Evolutionary conservation across 2,113 vertebrate genomes (phyloP), one percentile per base, ranked within the genome.

Genomic region (Leucosticte australis): DNA sequence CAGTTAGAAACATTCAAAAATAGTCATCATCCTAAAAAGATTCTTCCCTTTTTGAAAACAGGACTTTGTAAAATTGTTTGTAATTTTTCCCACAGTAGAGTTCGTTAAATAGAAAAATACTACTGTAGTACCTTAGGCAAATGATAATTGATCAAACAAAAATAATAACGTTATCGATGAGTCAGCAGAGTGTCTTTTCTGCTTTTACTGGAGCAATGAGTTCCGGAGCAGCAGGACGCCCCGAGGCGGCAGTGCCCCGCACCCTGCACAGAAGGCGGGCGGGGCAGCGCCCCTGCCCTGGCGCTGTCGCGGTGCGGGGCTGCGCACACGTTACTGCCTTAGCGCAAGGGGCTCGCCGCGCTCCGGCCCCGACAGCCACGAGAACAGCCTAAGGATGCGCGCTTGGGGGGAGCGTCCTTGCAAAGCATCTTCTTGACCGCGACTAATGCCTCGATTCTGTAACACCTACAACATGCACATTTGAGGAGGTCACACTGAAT

Each of bases 341-440:
- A 18, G 50, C 28, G 50, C 50, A 28, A 98, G 98, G 63, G 94
- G 97, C 80, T 98, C 97, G 56, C 98, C 92, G 86, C 22, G 94
- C 81, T 96, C 97, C 49, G 96, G 83, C 88, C 98, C 97, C 33
- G 94, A 70, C 11, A 99, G 94, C 98, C 99, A 98, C 92, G 76
- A 97, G 92, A 99, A 97, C 49, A 98, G 97, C 75, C 97, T 96
- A 80, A 97, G 62, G 65, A 99, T 83, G 39, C 95, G 97, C 33
- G 97, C 98, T 98, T 98, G 98, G 64, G 99, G 87, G 46, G 98
- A 97, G 60, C 42, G 79, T 35, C 71, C 90, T 46, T 95, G 97
- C 50, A 97, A 97, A 46, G 96, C 96, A 28, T 98, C 98, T 93
- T 98, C 98, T 89, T 92, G 84, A 47, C 13, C 67, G 71, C 33